Percentiles rank a stretch among this genome's conserved stretches.
Conservation (phyloP, 1,140 invertebrate genomes). For the Polypedilum vanderplanki region DNA sequence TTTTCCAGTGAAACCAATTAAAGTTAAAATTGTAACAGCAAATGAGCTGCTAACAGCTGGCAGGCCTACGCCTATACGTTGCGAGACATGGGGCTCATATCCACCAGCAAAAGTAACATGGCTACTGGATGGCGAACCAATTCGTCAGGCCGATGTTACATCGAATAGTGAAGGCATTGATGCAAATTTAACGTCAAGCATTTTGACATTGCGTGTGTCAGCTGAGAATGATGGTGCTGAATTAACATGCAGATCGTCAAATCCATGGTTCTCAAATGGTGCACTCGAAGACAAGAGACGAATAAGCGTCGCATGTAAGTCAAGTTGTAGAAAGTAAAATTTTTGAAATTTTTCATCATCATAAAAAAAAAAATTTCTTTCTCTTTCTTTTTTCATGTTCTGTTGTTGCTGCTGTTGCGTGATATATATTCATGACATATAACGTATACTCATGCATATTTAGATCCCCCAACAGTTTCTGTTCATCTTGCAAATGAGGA, state of each 20-base stretch:
- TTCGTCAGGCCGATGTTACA: constrained; percentile 48
- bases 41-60: constrained; percentile 56
- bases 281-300: constrained; percentile 67
- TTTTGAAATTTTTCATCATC: constrained; percentile 29
- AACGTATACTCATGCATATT: not conserved
- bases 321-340: constrained; percentile 46
- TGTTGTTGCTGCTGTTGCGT: not conserved
- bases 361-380: constrained; percentile 5
- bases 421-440: constrained; percentile 23
- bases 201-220: constrained; percentile 60
- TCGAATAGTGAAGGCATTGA: constrained; percentile 44
- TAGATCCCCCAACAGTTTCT: constrained; percentile 44
- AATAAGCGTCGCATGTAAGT: constrained; percentile 79
- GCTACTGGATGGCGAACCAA: constrained; percentile 58
- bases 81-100: constrained; percentile 64
- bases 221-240: constrained; percentile 74
- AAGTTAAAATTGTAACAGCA: constrained; percentile 57
- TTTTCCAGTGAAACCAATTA: constrained; percentile 59
- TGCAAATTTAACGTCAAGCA: constrained; percentile 66
- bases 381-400: not conserved
- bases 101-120: constrained; percentile 65
- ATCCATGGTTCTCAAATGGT: constrained; percentile 76
- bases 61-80: constrained; percentile 54
- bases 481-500: constrained; percentile 45
- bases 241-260: constrained; percentile 79